Percentiles rank a stretch among this genome's conserved stretches.
Conservation (phyloP, 2,888 invertebrate genomes). For the Catotricha subobsoleta region DNA sequence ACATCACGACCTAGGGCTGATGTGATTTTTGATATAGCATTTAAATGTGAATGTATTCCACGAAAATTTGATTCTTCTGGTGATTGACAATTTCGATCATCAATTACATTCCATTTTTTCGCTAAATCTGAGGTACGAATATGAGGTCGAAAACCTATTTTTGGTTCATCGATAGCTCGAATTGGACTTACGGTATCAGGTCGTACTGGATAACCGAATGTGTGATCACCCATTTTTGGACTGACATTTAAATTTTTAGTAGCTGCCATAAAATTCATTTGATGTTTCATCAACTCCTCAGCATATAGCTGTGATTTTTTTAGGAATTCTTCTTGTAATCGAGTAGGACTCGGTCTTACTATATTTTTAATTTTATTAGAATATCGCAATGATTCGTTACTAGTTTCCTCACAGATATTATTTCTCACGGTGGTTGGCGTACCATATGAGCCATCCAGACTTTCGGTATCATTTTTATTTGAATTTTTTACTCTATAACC, state of each 20-base stretch:
- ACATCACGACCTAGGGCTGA: constrained; percentile 7
- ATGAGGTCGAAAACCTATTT: constrained; percentile 13
- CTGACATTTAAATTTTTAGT: constrained; percentile 17
- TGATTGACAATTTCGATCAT: constrained; percentile 8
- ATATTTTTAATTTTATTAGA: constrained; percentile 9
- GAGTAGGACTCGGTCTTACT: constrained; percentile 16
- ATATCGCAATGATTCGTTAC: no score
- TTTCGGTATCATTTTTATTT: constrained; percentile 1
- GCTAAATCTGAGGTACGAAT: constrained; percentile 7
- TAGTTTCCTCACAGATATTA: no score
- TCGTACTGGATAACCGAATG: constrained; percentile 14
- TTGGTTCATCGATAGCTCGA: constrained; percentile 10
- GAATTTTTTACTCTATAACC: not conserved
- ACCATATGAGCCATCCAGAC: not conserved
- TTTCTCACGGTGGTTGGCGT: constrained; percentile 10
- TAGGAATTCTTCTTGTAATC: constrained; percentile 29
- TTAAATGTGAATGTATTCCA: constrained; percentile 48
- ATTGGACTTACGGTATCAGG: constrained; percentile 9
- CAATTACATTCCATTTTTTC: constrained; percentile 4
- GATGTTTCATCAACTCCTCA: constrained; percentile 29
- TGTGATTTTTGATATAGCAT: constrained; percentile 46
- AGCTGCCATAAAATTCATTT: constrained; percentile 30
- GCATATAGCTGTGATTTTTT: constrained; percentile 29
- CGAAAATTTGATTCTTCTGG: constrained; percentile 16
- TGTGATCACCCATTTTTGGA: constrained; percentile 5